Evolutionary conservation across 2,888 invertebrate species (phyloP).

Genomic region (Yponomeuta plumbellus): DNA sequence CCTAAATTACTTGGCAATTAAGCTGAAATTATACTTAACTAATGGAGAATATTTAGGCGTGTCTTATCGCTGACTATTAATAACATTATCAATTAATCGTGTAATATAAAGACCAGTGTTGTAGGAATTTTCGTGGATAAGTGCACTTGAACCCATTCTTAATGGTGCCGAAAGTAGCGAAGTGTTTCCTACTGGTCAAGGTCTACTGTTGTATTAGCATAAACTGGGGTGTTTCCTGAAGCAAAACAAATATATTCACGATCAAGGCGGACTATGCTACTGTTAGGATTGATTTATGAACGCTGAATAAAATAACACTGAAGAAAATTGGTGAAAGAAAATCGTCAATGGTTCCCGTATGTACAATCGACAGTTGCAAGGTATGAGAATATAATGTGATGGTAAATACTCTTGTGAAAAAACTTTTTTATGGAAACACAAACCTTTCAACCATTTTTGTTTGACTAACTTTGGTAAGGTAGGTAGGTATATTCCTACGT

Average conservation of each 20-base stretch:
- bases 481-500: too few species aligned
- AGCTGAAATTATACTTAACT: neutral
- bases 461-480: too few species aligned
- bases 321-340: neutral
- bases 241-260: constrained; percentile 7
- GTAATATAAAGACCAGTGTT: neutral
- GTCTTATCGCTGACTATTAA: neutral
- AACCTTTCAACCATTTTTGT: too few species aligned
- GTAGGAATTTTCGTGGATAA: neutral
- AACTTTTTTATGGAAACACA: too few species aligned
- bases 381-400: too few species aligned
- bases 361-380: too few species aligned
- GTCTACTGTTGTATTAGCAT: constrained; percentile 7
- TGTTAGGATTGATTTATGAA: constrained; percentile 8
- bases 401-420: too few species aligned
- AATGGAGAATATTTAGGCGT: neutral
- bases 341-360: neutral
- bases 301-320: neutral
- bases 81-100: neutral
- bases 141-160: constrained; percentile 1
- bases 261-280: neutral
- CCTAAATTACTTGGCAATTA: too few species aligned
- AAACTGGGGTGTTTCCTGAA: constrained; percentile 5
- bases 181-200: constrained; percentile 10
- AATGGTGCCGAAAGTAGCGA: neutral